Conservation (phyloP, 2,888 invertebrate genomes). For the Hyposoter didymator region DNA sequence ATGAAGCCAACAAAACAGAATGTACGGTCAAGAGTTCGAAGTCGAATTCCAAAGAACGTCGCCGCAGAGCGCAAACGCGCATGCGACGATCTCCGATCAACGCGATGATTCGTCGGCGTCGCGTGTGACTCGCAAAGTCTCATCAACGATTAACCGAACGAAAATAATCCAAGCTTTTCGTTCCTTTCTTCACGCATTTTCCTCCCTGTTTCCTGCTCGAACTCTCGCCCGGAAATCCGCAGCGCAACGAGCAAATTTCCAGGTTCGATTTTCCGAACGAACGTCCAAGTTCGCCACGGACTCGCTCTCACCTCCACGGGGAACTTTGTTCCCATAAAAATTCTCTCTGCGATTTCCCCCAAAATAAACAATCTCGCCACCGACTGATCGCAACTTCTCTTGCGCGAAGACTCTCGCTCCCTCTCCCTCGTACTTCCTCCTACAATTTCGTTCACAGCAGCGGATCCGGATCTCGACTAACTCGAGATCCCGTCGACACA, state of each 20-base stretch:
- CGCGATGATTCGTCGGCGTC: background rate
- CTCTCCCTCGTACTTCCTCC: background rate
- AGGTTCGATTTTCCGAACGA: background rate
- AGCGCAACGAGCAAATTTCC: background rate
- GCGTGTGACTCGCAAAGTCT: background rate
- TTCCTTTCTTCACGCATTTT: background rate
- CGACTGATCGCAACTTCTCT: background rate
- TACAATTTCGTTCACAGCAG: background rate
- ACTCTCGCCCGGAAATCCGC: background rate
- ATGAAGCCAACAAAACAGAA: background rate
- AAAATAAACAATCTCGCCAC: background rate
- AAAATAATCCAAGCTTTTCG: background rate
- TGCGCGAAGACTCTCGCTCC: background rate
- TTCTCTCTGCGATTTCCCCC: background rate
- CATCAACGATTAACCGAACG: background rate
- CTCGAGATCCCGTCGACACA: background rate
- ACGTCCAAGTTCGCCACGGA: background rate
- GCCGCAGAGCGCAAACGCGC: background rate
- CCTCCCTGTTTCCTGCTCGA: background rate
- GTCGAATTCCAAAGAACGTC: background rate
- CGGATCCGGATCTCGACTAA: background rate
- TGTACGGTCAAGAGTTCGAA: background rate
- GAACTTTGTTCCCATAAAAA: background rate
- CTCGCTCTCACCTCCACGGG: background rate
- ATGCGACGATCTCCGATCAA: background rate